Evolutionary conservation across 2,888 invertebrate species (phyloP).

Genomic region (Dendrolimus houi): DNA sequence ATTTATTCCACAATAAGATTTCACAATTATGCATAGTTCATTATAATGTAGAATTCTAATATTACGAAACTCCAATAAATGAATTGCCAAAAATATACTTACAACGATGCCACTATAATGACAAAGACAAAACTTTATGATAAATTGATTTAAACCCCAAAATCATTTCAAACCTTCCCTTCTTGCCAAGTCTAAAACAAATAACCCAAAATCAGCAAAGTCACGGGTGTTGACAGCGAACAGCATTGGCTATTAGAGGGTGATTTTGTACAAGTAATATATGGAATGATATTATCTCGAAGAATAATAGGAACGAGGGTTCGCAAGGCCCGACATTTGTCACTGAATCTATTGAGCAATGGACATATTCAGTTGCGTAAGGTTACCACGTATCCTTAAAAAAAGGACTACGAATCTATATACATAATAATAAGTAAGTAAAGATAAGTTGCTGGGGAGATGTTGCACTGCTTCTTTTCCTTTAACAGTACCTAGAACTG

Average conservation of each 20-base stretch:
- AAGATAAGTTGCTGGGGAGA: no score
- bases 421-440: no score
- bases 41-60: no score
- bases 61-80: no score
- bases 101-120: no score
- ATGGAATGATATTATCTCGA: conserved; percentile 47
- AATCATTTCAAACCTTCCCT: conserved; percentile 1
- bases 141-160: background rate
- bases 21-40: no score
- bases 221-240: conserved; percentile 8
- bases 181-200: conserved; percentile 7
- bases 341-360: conserved; percentile 41
- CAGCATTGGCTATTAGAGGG: conserved; percentile 41
- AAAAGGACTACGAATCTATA: no score
- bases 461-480: no score
- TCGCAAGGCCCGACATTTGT: conserved; percentile 38
- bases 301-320: conserved; percentile 50
- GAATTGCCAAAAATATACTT: no score
- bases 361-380: conserved; percentile 13
- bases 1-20: no score
- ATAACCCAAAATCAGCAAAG: conserved; percentile 18
- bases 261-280: conserved; percentile 41
- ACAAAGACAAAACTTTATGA: background rate
- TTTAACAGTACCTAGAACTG: no score
- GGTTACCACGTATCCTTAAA: conserved; percentile 24